Conservation (phyloP, 2,888 invertebrate species). For the Cyrtodaria siliqua region DNA sequence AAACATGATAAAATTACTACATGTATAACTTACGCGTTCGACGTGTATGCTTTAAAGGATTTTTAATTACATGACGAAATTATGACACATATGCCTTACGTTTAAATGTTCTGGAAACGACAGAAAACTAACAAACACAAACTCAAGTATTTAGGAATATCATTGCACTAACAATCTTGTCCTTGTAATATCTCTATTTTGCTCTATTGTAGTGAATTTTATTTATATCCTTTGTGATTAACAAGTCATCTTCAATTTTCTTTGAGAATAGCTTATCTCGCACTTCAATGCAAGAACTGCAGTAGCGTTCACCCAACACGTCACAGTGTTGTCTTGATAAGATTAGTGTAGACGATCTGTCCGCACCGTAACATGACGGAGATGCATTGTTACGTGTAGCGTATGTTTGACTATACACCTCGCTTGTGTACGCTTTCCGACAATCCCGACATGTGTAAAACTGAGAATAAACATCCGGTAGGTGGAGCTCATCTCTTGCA, state of each 20-base stretch:
- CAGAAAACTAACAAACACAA: no score
- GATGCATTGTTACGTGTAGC: constrained; percentile 16
- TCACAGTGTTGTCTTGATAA: constrained; percentile 44
- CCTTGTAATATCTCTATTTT: no score
- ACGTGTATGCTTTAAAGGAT: no score
- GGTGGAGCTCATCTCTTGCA: constrained; percentile 36
- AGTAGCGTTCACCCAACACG: constrained; percentile 57
- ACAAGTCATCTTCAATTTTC: constrained; percentile 38
- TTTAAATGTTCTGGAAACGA: no score
- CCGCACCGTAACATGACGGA: constrained; percentile 11
- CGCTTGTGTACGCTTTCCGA: constrained; percentile 35
- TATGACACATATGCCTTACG: no score
- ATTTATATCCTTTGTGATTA: constrained; percentile 22
- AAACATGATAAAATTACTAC: no score
- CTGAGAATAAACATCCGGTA: constrained; percentile 45
- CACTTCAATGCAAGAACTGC: constrained; percentile 46
- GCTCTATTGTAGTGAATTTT: constrained; percentile 47
- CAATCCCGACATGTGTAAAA: constrained; percentile 42
- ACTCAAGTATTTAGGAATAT: no score
- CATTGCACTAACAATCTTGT: no score
- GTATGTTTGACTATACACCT: constrained; percentile 35
- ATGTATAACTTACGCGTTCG: no score
- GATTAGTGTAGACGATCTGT: neutral
- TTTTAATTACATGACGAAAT: no score
- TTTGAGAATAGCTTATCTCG: constrained; percentile 46